phyloP scores from a whole-genome alignment of 2,113 vertebrate species.

The Bungarus multicinctus region DNA sequence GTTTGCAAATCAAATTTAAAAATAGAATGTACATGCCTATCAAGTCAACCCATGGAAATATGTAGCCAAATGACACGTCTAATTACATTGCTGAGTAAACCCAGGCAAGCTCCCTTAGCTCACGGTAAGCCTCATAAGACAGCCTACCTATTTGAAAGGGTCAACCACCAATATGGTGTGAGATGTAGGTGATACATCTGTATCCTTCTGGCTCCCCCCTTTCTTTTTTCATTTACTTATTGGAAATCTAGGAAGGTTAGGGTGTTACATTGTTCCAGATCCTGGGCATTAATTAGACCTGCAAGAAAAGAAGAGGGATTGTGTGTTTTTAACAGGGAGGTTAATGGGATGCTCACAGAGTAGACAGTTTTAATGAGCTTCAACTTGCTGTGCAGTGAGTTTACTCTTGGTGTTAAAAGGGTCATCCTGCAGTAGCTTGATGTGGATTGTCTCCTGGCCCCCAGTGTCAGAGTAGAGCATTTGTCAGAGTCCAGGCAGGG shows the following conservation, averaged over 20 bases:
- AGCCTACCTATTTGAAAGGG: slow-evolving; percentile 49
- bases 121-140: not conserved
- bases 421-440: slow-evolving; percentile 89
- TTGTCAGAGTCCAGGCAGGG: slow-evolving; percentile 95
- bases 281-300: slow-evolving; percentile 81
- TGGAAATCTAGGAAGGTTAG: slow-evolving; percentile 67
- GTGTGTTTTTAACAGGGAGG: slow-evolving; percentile 77
- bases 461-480: slow-evolving; percentile 74
- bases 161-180: slow-evolving; percentile 23
- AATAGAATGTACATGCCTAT: not conserved
- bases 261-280: slow-evolving; percentile 67
- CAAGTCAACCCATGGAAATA: not conserved
- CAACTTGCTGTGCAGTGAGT: slow-evolving; percentile 78
- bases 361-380: slow-evolving; percentile 88
- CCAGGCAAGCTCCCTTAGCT: not conserved
- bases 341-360: slow-evolving; percentile 83
- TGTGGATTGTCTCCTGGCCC: slow-evolving; percentile 80
- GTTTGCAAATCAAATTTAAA: not conserved
- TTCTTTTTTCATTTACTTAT: slow-evolving; percentile 59
- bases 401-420: slow-evolving; percentile 93
- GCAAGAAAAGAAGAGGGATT: slow-evolving; percentile 74
- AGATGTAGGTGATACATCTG: not conserved
- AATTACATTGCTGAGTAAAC: not conserved
- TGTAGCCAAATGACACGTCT: slow-evolving; percentile 4
- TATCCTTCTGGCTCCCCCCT: slow-evolving; percentile 22